Percentiles rank a stretch among this genome's conserved stretches.
Evolutionary conservation across 2,888 invertebrate genomes (phyloP).

Genomic region (Agriopis leucophaearia): DNA sequence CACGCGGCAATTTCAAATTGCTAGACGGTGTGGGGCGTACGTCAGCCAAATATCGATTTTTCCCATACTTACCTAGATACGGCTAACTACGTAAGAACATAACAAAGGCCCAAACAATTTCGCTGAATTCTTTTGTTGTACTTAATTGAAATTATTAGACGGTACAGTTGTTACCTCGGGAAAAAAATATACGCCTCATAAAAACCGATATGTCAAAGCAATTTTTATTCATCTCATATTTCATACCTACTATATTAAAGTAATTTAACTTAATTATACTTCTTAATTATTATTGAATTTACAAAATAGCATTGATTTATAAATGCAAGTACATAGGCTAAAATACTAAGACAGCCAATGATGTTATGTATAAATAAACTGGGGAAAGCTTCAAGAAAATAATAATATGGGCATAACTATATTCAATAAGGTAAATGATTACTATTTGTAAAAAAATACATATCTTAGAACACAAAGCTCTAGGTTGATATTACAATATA

Average conservation of each 20-base stretch:
- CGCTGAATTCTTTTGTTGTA: not conserved
- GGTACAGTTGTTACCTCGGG: not conserved
- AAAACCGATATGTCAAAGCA: not conserved
- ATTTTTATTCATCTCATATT: no score
- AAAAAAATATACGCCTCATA: not conserved
- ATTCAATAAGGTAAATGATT: not conserved
- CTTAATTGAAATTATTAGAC: not conserved
- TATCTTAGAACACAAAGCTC: no score
- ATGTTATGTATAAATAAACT: no score
- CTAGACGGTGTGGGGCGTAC: slow-evolving; percentile 64
- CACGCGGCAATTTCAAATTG: slow-evolving; percentile 83
- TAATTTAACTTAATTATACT: no score
- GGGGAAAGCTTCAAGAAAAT: no score
- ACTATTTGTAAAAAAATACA: not conserved
- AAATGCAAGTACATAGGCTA: no score
- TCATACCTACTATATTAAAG: no score
- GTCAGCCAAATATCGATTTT: slow-evolving; percentile 79
- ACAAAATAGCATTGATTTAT: no score
- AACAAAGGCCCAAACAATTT: not conserved
- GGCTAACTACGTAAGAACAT: not conserved
- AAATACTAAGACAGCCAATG: no score
- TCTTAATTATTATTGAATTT: no score
- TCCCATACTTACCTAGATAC: slow-evolving; percentile 30
- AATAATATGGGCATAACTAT: no score
- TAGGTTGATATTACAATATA: not conserved